Evolutionary conservation across 2,113 vertebrate species (phyloP).

Genomic region (Amphiprion percula): DNA sequence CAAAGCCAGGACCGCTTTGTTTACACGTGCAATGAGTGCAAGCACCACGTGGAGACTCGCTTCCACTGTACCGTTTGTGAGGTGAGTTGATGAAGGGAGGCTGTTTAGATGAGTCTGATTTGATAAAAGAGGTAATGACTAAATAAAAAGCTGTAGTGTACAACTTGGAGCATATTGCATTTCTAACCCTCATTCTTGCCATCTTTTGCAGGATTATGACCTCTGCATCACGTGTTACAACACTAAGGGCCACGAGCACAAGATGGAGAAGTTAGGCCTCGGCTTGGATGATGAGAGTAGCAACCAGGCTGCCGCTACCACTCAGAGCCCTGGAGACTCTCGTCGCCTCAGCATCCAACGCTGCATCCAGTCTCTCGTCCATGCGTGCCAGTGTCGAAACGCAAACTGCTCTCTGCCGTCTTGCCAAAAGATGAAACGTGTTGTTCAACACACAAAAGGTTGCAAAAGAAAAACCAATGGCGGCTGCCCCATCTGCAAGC

Average conservation of each 20-base stretch:
- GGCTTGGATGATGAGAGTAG: conserved; percentile 97
- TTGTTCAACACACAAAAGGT: conserved; percentile 97
- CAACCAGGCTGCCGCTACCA: conserved; percentile 91
- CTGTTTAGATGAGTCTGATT: neutral
- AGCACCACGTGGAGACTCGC: conserved; percentile 97
- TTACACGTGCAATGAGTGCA: conserved; percentile 99
- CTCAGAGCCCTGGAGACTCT: conserved; percentile 95
- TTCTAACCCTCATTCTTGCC: neutral
- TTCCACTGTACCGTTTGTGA: conserved; percentile 99
- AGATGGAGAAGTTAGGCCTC: conserved; percentile 98
- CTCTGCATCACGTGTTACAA: conserved; percentile 98
- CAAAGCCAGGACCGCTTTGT: conserved; percentile 99
- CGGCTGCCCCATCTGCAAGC: conserved; percentile 97
- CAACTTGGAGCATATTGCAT: neutral
- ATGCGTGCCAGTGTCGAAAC: conserved; percentile 97
- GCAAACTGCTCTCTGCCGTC: conserved; percentile 98
- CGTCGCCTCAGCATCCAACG: conserved; percentile 98
- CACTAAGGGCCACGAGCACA: conserved; percentile 96
- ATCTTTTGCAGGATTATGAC: conserved; percentile 91
- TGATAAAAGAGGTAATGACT: neutral
- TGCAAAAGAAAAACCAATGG: conserved; percentile 98
- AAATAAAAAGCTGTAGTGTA: neutral
- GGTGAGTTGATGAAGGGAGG: conserved; percentile 80
- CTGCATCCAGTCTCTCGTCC: conserved; percentile 98
- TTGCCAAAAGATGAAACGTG: conserved; percentile 99